Evolutionary conservation across 2,888 invertebrate genomes (phyloP), one percentile per base, ranked within the genome.

Genomic region (Saturnia pavonia): DNA sequence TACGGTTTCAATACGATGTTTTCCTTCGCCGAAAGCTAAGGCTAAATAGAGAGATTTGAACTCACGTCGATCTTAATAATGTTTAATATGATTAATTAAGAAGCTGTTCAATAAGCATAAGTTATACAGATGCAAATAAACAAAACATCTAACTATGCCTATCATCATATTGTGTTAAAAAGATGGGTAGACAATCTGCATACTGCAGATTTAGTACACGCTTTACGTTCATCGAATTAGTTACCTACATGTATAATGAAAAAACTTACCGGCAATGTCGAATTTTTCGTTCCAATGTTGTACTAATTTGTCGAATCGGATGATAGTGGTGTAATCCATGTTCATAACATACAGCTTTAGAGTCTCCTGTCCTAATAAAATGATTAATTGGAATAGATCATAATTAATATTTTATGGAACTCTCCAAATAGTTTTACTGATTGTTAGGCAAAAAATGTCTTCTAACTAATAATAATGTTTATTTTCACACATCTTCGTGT

Each of bases 281-380:
- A 69, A 90, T 85, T 78, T 88, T 90, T 27, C 90, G 78, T 72
- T 91, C 91, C 60, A 91, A 72, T 2, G 84, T 80, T 3, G 88
- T 88, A 73, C 82, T 85, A n/a, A 77, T 81, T 73, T 90, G 90
- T 67, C 86, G 80, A 22, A 76, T 74, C 7, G 89, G 87, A 70
- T 89, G 88, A 72, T 83, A 85, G 69, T 87, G 85, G 70, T 86
- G 84, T 0, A 76, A 74, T 0, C 83, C 82, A 69, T 87, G 87
- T 19, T 86, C 88, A 74, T 86, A 89, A 70, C 74, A 48, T 34
- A 45, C 27, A 25, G 25, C 12, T 65, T 40, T 54, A n/a, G 69
- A 43, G 9, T 82, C 83, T 1, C 72, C 70, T 12, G 71, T 72
- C 80, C 82, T 85, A 72, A 40, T 43, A 65, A 69, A 48, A 34